phyloP scores from a whole-genome alignment of 2,797 vertebrate species.

The Telmatherina bonti region DNA sequence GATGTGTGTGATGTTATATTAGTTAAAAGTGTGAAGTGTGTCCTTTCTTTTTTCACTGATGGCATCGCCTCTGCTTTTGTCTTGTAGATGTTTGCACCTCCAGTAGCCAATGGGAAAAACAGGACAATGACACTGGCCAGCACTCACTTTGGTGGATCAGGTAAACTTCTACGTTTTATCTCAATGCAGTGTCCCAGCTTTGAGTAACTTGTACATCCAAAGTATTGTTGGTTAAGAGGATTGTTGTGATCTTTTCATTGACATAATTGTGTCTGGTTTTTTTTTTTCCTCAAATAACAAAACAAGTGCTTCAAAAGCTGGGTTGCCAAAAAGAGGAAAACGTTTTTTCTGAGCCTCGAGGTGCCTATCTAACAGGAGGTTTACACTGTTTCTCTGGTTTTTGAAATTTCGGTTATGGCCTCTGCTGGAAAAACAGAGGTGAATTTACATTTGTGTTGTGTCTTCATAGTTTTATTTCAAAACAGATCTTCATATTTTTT shows the following conservation, averaged over 20 bases:
- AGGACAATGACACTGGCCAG: constrained; percentile 94
- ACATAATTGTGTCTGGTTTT: not conserved
- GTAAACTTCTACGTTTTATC: constrained; percentile 76
- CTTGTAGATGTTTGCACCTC: constrained; percentile 97
- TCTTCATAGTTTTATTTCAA: constrained; percentile 13
- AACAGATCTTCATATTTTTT: not conserved
- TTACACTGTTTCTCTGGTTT: constrained; percentile 22
- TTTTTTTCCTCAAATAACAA: not conserved
- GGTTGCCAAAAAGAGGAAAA: not conserved
- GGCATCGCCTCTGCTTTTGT: constrained; percentile 63
- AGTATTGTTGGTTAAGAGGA: not conserved
- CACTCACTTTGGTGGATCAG: constrained; percentile 94
- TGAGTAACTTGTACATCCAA: not conserved
- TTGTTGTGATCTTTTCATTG: not conserved
- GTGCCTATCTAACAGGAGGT: constrained; percentile 9
- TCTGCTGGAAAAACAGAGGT: not conserved
- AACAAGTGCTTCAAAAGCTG: constrained; percentile 14
- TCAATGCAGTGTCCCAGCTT: not conserved
- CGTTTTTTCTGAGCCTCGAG: not conserved
- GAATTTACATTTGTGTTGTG: constrained; percentile 10
- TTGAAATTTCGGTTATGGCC: not conserved
- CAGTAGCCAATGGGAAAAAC: constrained; percentile 97
- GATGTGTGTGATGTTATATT: constrained; percentile 34
- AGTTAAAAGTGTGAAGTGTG: constrained; percentile 68
- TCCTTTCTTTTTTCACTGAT: constrained; percentile 58